A percentile compares a stretch with the other conserved stretches of the same genome.
Evolutionary conservation across 2,113 vertebrate species (phyloP).

Genomic region (Thermophis baileyi): DNA sequence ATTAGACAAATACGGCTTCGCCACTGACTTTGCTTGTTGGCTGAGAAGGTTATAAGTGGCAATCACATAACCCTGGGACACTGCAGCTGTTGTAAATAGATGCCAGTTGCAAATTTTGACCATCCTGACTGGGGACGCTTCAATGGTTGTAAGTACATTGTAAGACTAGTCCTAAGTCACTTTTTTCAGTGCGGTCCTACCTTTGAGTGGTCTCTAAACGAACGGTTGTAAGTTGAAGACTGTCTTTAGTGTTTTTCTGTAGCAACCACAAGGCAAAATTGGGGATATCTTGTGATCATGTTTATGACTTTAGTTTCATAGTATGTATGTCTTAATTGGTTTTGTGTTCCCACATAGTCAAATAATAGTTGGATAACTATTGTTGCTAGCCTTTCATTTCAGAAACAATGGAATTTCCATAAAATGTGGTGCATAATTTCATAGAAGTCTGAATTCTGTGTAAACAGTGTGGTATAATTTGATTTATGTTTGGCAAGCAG

Average conservation of each 20-base stretch:
- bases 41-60: neutral
- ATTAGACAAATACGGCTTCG: neutral
- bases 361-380: neutral
- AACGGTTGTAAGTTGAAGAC: neutral
- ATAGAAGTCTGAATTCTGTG: neutral
- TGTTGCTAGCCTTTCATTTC: constrained; percentile 10
- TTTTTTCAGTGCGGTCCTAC: neutral
- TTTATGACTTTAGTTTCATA: neutral
- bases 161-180: neutral
- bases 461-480: neutral
- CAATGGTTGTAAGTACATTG: neutral
- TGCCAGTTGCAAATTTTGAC: neutral
- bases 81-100: neutral
- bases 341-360: constrained; percentile 30
- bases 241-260: neutral
- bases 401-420: constrained; percentile 34
- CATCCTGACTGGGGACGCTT: neutral
- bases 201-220: neutral
- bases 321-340: constrained; percentile 19
- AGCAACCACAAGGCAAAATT: neutral
- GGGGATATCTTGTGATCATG: neutral
- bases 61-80: neutral
- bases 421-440: constrained; percentile 12
- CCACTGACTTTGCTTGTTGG: neutral
- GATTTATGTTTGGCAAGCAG: constrained; percentile 7